phyloP scores from a whole-genome alignment of 2,797 vertebrate species.

The Poecilia wingei region DNA sequence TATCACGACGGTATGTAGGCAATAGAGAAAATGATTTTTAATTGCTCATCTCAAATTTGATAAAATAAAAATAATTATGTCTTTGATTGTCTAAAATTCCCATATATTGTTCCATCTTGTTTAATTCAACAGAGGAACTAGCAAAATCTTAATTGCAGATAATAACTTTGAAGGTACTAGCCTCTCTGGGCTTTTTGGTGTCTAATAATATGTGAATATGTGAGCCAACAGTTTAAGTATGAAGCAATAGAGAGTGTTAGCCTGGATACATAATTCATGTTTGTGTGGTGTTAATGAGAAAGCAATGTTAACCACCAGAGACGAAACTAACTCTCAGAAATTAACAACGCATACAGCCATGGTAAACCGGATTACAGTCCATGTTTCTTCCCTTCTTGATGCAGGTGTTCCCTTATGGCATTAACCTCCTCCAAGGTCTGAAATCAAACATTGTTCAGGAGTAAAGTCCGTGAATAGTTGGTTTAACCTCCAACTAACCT shows the following conservation, averaged over 20 bases:
- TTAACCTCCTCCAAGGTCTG: neutral
- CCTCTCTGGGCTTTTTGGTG: neutral
- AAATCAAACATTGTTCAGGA: neutral
- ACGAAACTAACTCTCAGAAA: neutral
- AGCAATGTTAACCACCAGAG: neutral
- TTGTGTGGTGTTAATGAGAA: neutral
- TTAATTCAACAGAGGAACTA: neutral
- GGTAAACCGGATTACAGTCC: neutral
- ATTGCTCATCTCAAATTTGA: neutral
- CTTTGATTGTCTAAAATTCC: neutral
- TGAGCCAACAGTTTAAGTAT: neutral
- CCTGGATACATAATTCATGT: conserved; percentile 1
- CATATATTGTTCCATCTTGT: neutral
- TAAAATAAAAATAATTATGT: neutral
- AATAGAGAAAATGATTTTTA: neutral
- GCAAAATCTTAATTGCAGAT: neutral
- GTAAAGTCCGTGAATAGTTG: neutral
- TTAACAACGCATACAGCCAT: neutral
- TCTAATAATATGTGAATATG: neutral
- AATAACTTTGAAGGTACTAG: neutral
- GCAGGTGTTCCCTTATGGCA: neutral
- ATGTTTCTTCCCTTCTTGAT: neutral
- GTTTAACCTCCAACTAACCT: neutral
- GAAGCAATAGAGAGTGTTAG: neutral
- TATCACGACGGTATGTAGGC: neutral